These are phyloP conservation scores for Leptopilina syphax DNA, from an alignment of 2,888 invertebrate species.

Conservation along the genomic window DNA sequence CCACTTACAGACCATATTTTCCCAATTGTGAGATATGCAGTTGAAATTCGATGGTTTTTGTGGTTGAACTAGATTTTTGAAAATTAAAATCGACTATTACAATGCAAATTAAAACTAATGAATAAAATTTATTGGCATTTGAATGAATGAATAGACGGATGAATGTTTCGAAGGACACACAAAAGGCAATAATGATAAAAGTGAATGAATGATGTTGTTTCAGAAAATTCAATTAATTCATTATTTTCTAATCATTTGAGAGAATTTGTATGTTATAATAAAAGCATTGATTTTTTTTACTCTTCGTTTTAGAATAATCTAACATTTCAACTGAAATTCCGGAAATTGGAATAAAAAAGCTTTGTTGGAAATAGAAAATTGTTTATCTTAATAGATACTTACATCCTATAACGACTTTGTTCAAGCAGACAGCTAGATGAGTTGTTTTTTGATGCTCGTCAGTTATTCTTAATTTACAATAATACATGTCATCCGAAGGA, in stretches of 20 bases:
- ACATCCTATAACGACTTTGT: constrained; percentile 80
- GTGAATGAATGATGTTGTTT: constrained; percentile 53
- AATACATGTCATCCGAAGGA: constrained; percentile 78
- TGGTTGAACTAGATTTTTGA: constrained; percentile 78
- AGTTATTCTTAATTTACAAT: constrained; percentile 78
- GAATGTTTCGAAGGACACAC: neutral
- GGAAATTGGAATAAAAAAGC: neutral
- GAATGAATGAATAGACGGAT: constrained; percentile 18
- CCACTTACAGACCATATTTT: constrained; percentile 87
- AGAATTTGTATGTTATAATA: neutral
- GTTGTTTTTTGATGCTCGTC: constrained; percentile 57
- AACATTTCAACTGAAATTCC: too few relatives aligned
- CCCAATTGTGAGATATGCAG: constrained; percentile 86
- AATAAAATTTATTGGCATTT: neutral
- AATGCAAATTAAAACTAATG: neutral
- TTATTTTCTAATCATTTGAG: neutral
- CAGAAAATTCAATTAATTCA: constrained; percentile 27
- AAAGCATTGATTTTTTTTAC: constrained; percentile 27
- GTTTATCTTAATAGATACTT: constrained; percentile 69
- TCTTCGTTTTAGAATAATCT: neutral
- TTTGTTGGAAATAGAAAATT: neutral
- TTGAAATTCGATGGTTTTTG: constrained; percentile 83
- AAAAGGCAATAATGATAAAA: constrained; percentile 56
- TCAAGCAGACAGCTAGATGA: constrained; percentile 77
- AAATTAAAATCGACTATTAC: neutral